Percentiles rank a stretch among this genome's conserved stretches.
Conservation (phyloP, 2,797 vertebrate species). For the Taeniopygia guttata region DNA sequence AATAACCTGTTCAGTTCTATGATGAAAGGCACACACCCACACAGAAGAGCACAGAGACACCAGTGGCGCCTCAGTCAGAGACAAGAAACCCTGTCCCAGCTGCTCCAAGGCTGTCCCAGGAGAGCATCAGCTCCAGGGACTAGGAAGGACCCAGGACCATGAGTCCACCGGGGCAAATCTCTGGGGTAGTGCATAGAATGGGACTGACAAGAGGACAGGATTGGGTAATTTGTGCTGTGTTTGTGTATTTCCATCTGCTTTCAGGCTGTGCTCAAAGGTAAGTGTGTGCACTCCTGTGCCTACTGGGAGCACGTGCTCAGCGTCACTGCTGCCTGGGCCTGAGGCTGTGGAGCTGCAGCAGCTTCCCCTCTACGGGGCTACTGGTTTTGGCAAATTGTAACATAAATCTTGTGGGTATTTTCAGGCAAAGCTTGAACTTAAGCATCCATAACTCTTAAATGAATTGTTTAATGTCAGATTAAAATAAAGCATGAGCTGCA, state of each 20-base stretch:
- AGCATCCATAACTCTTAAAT: neutral
- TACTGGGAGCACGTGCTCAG: neutral
- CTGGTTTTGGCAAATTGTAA: neutral
- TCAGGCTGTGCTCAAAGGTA: neutral
- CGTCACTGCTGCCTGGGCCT: neutral
- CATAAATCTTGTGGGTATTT: neutral
- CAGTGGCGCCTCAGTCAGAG: neutral
- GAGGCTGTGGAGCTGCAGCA: neutral
- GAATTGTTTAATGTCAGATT: neutral
- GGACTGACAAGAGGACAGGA: neutral
- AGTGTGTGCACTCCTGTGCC: no score
- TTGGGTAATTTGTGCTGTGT: neutral
- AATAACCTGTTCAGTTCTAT: neutral
- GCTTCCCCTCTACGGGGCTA: neutral
- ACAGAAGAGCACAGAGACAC: neutral
- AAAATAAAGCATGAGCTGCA: neutral
- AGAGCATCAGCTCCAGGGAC: rapidly evolving
- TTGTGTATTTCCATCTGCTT: neutral
- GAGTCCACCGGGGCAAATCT: neutral
- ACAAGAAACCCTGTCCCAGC: neutral
- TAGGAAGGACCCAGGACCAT: neutral
- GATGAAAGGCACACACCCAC: neutral
- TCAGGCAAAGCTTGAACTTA: constrained; percentile 3
- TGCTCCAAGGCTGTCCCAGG: neutral
- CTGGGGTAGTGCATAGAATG: neutral